Evolutionary conservation across 2,113 vertebrate genomes (phyloP).

Genomic region (Nestor notabilis): DNA sequence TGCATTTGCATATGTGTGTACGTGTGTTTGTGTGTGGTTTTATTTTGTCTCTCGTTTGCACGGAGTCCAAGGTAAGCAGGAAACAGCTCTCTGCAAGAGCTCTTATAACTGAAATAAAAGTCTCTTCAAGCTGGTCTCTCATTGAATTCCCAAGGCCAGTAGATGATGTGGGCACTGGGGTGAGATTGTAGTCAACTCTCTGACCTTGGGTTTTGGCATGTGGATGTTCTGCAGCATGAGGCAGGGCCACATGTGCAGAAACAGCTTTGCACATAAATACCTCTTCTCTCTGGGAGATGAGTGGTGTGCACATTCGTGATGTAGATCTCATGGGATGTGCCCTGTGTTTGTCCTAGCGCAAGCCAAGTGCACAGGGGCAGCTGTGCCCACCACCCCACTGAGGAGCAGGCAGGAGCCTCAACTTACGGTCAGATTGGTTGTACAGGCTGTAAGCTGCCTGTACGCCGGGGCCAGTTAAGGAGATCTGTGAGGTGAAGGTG

Average conservation of each 20-base stretch:
- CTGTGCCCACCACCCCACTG: background rate
- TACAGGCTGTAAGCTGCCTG: conserved; percentile 87
- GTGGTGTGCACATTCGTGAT: background rate
- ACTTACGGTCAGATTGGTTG: conserved; percentile 92
- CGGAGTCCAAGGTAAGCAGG: background rate
- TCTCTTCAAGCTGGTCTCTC: background rate
- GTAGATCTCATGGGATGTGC: rapidly evolving
- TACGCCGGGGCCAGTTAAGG: conserved; percentile 89
- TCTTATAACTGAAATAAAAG: background rate
- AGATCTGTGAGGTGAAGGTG: conserved; percentile 87
- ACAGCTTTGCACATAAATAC: background rate
- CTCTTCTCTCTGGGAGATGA: background rate
- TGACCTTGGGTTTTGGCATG: background rate
- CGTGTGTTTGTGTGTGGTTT: background rate
- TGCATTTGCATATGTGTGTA: background rate
- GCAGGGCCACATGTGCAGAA: background rate
- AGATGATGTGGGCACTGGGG: rapidly evolving
- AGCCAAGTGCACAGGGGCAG: background rate
- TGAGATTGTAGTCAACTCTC: background rate
- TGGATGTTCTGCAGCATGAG: background rate
- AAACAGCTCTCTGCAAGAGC: background rate
- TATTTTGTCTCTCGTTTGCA: background rate
- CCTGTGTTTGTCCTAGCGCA: background rate
- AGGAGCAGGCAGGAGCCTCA: background rate
- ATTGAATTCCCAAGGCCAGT: background rate